These are phyloP conservation scores for Heterodera schachtii DNA, from an alignment of 1,140 invertebrate genomes.

Conservation along the genomic window DNA sequence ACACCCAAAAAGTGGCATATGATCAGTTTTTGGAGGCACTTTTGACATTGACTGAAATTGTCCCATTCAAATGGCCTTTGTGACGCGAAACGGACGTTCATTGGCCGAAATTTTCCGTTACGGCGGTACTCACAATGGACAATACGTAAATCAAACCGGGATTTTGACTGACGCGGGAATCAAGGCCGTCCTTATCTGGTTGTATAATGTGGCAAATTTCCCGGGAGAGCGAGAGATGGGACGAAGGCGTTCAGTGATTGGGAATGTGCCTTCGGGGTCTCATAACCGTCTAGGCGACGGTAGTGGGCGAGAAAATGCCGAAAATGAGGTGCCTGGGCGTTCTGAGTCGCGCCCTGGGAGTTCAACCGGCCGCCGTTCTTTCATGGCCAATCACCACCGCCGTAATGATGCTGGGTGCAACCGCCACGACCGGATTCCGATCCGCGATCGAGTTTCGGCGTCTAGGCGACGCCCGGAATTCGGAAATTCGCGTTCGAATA, in stretches of 20 bases:
- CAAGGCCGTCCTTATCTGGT: background rate
- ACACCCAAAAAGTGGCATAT: background rate
- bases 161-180: background rate
- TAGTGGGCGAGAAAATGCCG: no score
- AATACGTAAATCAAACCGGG: background rate
- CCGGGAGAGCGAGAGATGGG: slow-evolving; percentile 9
- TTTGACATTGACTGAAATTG: background rate
- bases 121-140: background rate
- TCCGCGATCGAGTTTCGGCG: background rate
- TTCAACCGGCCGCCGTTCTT: no score
- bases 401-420: background rate
- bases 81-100: background rate
- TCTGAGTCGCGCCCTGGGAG: no score
- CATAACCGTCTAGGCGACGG: slow-evolving; percentile 4
- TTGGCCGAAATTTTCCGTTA: slow-evolving; percentile 8
- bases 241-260: background rate
- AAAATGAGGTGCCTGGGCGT: no score
- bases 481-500: no score
- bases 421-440: background rate
- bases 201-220: background rate
- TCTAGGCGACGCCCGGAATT: background rate
- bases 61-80: background rate
- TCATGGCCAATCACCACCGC: background rate
- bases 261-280: background rate
- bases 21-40: background rate